These are phyloP conservation scores for Eumacrocentrus americanus DNA, from an alignment of 2,888 invertebrate species.

Conservation along the genomic window DNA sequence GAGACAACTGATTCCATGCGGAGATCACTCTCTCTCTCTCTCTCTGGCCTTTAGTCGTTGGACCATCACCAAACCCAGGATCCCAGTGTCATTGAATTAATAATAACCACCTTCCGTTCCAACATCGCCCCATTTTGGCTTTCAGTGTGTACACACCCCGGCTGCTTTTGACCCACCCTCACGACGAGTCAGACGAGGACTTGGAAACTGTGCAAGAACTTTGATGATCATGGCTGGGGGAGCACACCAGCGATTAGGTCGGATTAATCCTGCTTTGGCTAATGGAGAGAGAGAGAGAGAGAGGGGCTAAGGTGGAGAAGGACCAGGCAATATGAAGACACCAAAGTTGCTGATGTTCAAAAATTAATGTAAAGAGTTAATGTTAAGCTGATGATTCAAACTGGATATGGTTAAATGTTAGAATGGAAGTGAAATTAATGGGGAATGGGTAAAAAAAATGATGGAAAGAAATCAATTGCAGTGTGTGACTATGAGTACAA, in stretches of 20 bases:
- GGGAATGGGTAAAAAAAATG: slow-evolving; percentile 15
- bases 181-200: too few species aligned
- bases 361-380: too few species aligned
- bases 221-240: slow-evolving; percentile 25
- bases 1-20: background rate
- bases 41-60: background rate
- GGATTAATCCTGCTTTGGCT: slow-evolving; percentile 31
- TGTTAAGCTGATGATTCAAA: too few species aligned
- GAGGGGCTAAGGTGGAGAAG: background rate
- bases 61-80: slow-evolving; percentile 24
- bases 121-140: slow-evolving; percentile 12
- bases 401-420: too few species aligned
- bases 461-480: slow-evolving; percentile 24
- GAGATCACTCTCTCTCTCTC: slow-evolving; percentile 6
- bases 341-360: too few species aligned
- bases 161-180: slow-evolving; percentile 20
- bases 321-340: background rate
- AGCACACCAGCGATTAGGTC: slow-evolving; percentile 23
- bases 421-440: too few species aligned
- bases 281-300: slow-evolving; percentile 20
- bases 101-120: slow-evolving; percentile 46
- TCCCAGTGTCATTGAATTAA: slow-evolving; percentile 53
- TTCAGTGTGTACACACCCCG: slow-evolving; percentile 6
- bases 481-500: slow-evolving; percentile 12
- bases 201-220: slow-evolving; percentile 33